Conservation (phyloP, 2,113 vertebrate species). For the Pedetes capensis region DNA sequence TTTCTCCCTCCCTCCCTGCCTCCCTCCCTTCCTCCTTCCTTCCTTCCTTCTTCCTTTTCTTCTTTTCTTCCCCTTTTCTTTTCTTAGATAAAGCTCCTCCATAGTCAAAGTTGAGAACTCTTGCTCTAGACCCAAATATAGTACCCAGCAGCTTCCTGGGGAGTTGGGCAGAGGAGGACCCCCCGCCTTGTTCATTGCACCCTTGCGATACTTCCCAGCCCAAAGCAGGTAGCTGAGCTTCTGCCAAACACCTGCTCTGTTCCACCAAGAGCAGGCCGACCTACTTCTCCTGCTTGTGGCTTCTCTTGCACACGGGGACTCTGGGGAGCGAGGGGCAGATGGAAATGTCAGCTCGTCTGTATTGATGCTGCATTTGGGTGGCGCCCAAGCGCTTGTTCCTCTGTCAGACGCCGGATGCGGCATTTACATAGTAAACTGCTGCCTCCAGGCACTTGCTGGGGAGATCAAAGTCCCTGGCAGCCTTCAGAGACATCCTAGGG, state of each 20-base stretch:
- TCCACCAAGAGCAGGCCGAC: not conserved
- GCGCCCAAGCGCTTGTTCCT: constrained; percentile 56
- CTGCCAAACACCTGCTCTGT: constrained; percentile 12
- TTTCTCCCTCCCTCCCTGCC: not conserved
- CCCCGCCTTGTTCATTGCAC: rapidly evolving
- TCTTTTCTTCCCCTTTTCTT: too few relatives aligned
- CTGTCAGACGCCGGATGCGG: constrained; percentile 61
- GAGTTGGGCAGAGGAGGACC: not conserved
- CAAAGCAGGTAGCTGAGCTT: not conserved
- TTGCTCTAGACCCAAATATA: not conserved
- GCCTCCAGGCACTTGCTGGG: constrained; percentile 38
- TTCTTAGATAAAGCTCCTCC: not conserved
- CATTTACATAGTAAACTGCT: constrained; percentile 50
- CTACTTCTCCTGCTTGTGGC: constrained; percentile 47
- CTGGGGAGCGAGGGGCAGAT: constrained; percentile 63
- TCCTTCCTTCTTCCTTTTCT: too few relatives aligned
- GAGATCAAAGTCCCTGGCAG: constrained; percentile 50
- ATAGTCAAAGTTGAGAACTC: not conserved
- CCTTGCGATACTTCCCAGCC: rapidly evolving
- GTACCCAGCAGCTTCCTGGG: not conserved
- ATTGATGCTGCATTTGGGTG: constrained; percentile 62
- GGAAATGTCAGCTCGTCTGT: constrained; percentile 55
- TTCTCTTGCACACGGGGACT: not conserved
- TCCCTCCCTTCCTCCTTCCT: too few relatives aligned
- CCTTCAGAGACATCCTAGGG: constrained; percentile 31